phyloP scores from a whole-genome alignment of 2,113 vertebrate genomes.

The Zeus faber region DNA sequence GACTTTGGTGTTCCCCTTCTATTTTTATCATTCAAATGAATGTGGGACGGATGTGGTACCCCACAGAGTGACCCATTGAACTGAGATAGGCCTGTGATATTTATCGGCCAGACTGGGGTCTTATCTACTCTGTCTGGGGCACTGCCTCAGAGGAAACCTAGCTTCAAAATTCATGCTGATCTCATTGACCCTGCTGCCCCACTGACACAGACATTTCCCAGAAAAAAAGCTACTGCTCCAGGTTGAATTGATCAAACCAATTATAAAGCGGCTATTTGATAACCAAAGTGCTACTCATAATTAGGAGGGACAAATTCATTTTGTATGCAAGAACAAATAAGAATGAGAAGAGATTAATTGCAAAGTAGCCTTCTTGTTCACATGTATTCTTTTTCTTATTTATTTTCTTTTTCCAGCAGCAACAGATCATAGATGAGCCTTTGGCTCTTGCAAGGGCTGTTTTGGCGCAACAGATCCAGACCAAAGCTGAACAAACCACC shows the following conservation, averaged over 20 bases:
- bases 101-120: conserved; percentile 27
- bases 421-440: conserved; percentile 42
- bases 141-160: conserved; percentile 33
- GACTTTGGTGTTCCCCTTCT: conserved; percentile 30
- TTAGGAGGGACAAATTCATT: conserved; percentile 6
- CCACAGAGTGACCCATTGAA: conserved; percentile 30
- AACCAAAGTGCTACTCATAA: neutral
- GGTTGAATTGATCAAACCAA: conserved; percentile 13
- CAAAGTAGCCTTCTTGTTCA: neutral
- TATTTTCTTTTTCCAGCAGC: conserved; percentile 30
- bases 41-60: conserved; percentile 29
- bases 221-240: neutral
- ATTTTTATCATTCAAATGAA: conserved; percentile 41
- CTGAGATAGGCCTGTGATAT: conserved; percentile 35
- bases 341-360: neutral
- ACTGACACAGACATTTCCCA: conserved; percentile 18
- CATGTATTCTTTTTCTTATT: neutral
- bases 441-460: conserved; percentile 34
- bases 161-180: conserved; percentile 33
- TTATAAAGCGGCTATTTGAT: neutral
- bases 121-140: conserved; percentile 46
- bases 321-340: neutral
- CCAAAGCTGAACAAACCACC: conserved; percentile 27
- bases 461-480: conserved; percentile 58
- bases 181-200: conserved; percentile 40